phyloP scores from a whole-genome alignment of 2,797 vertebrate species.

The Nyctibius grandis region DNA sequence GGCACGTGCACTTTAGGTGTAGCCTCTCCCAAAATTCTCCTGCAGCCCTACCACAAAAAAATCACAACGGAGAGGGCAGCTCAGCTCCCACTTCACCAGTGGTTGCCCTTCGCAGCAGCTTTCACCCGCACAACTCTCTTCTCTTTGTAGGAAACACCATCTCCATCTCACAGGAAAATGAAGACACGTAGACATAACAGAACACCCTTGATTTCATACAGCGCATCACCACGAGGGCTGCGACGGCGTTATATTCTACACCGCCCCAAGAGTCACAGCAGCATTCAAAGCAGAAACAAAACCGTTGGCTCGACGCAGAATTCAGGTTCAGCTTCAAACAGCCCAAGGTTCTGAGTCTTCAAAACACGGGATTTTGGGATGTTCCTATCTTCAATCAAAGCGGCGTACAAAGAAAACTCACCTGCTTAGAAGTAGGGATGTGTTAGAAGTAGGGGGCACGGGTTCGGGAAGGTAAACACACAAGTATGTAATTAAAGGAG shows the following conservation, averaged over 20 bases:
- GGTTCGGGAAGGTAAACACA: conserved; percentile 24
- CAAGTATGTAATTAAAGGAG: conserved; percentile 8
- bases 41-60: background rate
- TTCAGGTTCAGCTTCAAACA: background rate
- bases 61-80: background rate
- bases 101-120: background rate
- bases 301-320: accelerated
- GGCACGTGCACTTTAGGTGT: no score
- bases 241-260: background rate
- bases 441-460: background rate
- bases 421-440: conserved; percentile 10
- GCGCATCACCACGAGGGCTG: accelerated
- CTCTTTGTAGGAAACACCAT: accelerated
- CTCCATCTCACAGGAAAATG: background rate
- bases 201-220: background rate
- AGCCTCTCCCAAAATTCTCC: background rate
- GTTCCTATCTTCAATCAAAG: conserved; percentile 13
- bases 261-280: background rate
- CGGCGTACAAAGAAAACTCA: conserved; percentile 1
- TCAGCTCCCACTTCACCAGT: background rate
- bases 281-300: background rate
- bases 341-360: background rate
- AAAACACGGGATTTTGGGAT: background rate
- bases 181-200: background rate
- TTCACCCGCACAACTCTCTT: background rate